Evolutionary conservation across 1,140 invertebrate genomes (phyloP).

Genomic region (Lanistes nyassanus): DNA sequence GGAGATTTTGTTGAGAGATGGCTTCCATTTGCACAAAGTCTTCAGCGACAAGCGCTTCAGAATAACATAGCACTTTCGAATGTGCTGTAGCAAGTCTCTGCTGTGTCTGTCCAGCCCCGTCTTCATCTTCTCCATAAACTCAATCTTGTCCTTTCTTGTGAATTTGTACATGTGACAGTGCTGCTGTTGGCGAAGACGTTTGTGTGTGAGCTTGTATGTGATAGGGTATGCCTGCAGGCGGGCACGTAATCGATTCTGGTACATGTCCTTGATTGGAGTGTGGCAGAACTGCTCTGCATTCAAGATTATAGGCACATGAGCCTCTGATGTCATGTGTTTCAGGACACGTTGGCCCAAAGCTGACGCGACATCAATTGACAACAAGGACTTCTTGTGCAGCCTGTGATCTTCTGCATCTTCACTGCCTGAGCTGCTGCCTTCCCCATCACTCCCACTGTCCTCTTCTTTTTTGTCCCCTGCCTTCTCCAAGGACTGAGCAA

Average conservation of each 20-base stretch:
- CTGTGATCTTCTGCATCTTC: conserved; percentile 30
- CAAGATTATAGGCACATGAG: conserved; percentile 40
- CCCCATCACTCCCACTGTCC: conserved; percentile 26
- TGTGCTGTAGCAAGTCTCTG: conserved; percentile 32
- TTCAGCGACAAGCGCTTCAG: conserved; percentile 39
- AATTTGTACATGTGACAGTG: conserved; percentile 54
- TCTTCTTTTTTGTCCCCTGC: conserved; percentile 17
- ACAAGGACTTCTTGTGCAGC: conserved; percentile 41
- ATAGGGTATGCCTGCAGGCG: conserved; percentile 45
- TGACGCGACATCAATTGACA: conserved; percentile 53
- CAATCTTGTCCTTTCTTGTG: conserved; percentile 42
- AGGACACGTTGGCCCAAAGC: conserved; percentile 54
- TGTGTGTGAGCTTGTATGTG: conserved; percentile 44
- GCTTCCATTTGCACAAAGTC: conserved; percentile 49
- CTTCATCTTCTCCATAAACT: conserved; percentile 38
- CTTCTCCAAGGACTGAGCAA: conserved; percentile 30
- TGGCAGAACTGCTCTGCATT: conserved; percentile 55
- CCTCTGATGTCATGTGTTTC: conserved; percentile 51
- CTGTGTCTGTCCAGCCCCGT: conserved; percentile 47
- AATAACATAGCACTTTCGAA: conserved; percentile 44
- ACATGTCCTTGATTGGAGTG: conserved; percentile 47
- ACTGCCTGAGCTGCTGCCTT: conserved; percentile 17
- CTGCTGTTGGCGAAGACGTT: conserved; percentile 20
- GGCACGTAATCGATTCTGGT: conserved; percentile 47
- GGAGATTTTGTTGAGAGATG: conserved; percentile 18